Base-by-base conservation (phyloP, 2,113 vertebrate species). In the Gambusia affinis region DNA sequence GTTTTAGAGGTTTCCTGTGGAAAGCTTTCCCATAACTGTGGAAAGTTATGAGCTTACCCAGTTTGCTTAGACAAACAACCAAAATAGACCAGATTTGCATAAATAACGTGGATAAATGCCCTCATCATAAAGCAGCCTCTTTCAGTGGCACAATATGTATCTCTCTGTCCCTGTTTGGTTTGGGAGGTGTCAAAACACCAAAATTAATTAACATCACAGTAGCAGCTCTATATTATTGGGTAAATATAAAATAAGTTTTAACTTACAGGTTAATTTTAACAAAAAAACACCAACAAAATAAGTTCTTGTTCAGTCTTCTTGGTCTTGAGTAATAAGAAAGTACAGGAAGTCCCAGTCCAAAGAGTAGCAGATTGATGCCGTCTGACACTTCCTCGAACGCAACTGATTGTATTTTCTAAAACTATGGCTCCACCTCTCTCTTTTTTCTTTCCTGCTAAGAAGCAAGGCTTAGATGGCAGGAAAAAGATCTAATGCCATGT, bases 201-300 rank as follows among this genome's bases (percentile, higher is more conserved):
- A 29, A 44, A 28, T 14, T 19, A 4, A 17, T 44, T 12, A 47
- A 29, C 12, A 31, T 30, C 4, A 0, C 51, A 70, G 31, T 54
- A 78, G 30, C 5, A 66, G 31, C 3, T 71, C 3, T 19, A 19
- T 1, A 6, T 44, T 67, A 54, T 22, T 54, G 35, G 30, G 1
- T 12, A 39, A 17, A 69, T 12, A 8, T 73, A 17, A 44, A 70
- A 29, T 1, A 15, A 67, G 30, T 67, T 19, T 37, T 15, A 42
- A 65, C 83, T 10, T 84, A 85, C 87, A 51, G 76, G 57, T 67
- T n/a, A 54, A 7, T 64, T 69, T 64, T 12, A 33, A 35, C 64
- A 3, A 12, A 19, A 70, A 10, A 54, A n/a, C 47, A 57, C 12
- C 31, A 54, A 37, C 28, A 57, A 31, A 61, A 33, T 31, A 5